Conservation (phyloP, 1,140 invertebrate genomes). For the Leptinotarsa texana region DNA sequence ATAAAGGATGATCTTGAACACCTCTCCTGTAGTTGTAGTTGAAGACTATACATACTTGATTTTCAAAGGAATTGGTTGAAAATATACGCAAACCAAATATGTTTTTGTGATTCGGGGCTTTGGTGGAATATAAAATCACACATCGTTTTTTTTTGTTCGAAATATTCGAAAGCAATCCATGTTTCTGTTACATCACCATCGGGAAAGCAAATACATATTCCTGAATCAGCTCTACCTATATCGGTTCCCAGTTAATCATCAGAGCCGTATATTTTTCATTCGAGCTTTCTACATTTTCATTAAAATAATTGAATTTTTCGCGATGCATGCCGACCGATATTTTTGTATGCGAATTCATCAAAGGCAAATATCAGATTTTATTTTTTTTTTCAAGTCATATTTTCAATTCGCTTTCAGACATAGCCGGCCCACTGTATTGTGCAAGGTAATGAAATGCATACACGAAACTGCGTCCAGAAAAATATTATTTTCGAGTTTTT, state of each 20-base stretch:
- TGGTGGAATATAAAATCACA: too few relatives aligned
- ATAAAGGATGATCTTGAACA: too few relatives aligned
- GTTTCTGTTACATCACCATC: neutral
- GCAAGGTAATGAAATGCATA: neutral
- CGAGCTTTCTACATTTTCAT: conserved; percentile 2
- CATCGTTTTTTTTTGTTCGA: too few relatives aligned
- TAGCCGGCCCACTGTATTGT: neutral
- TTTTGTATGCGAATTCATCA: neutral
- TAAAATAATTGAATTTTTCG: conserved; percentile 3
- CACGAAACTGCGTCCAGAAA: neutral
- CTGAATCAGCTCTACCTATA: neutral
- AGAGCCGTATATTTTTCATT: neutral
- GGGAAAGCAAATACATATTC: neutral
- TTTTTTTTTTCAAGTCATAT: neutral
- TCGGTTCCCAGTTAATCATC: neutral
- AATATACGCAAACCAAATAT: too few relatives aligned
- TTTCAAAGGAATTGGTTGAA: too few relatives aligned
- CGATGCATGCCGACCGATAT: conserved; percentile 2
- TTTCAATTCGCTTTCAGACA: conserved; percentile 3
- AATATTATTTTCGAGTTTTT: conserved; percentile 6
- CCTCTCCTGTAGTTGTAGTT: too few relatives aligned
- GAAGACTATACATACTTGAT: too few relatives aligned
- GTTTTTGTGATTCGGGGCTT: too few relatives aligned
- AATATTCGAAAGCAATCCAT: neutral
- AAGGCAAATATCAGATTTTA: conserved; percentile 6